Conservation (phyloP, 2,888 invertebrate genomes). For the Chorisops tibialis region DNA sequence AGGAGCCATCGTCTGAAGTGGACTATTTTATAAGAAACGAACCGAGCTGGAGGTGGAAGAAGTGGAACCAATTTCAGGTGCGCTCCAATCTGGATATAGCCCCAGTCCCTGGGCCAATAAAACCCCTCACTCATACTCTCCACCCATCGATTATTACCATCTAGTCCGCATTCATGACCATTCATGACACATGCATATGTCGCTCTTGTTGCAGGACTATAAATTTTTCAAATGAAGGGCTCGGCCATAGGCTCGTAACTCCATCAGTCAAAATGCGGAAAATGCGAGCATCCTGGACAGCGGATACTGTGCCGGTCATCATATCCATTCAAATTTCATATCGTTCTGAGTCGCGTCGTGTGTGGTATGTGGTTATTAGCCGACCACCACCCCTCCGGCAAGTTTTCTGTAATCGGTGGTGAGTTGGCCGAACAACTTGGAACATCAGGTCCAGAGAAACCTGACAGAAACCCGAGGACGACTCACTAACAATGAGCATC, state of each 20-base stretch:
- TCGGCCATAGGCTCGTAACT: not conserved
- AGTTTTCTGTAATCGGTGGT: not conserved
- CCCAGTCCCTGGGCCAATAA: no score
- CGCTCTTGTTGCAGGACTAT: no score
- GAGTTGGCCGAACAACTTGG: not conserved
- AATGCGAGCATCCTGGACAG: not conserved
- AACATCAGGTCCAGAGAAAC: slow-evolving; percentile 7
- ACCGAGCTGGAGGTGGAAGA: no score
- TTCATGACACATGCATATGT: no score
- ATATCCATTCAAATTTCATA: slow-evolving; percentile 22
- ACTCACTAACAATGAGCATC: slow-evolving; percentile 22
- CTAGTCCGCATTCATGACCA: no score
- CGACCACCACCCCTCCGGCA: not conserved
- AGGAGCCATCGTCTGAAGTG: slow-evolving; percentile 18
- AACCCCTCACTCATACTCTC: no score
- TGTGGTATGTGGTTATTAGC: not conserved
- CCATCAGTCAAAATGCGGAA: slow-evolving; percentile 7
- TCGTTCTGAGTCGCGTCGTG: not conserved
- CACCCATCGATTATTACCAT: no score
- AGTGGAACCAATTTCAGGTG: no score
- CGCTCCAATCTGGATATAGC: no score
- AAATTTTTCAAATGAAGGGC: no score
- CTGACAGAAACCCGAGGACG: slow-evolving; percentile 12
- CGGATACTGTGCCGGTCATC: not conserved
- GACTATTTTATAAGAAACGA: slow-evolving; percentile 11